Base-by-base conservation (phyloP, 2,113 vertebrate species). In the Ceyx melanurus region DNA sequence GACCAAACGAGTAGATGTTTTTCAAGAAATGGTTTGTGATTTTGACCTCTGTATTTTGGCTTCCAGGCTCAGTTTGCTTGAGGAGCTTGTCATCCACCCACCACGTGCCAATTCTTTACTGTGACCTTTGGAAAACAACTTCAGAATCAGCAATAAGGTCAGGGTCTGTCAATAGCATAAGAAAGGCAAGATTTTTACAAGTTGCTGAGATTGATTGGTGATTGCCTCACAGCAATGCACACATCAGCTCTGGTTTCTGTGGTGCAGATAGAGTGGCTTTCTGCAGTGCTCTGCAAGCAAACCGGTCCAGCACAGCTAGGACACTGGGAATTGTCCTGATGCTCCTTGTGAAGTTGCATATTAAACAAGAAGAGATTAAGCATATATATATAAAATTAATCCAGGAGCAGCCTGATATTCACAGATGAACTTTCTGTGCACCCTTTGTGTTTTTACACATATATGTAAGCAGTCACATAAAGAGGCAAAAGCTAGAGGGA, bases 1-100 rank as follows among this genome's bases (percentile, higher is more conserved):
- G 68, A 87, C 73, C 65, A 64, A 94, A 96, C 81, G 33, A 90
- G 77, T 62, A 88, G 67, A n/a, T 72, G 76, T 61, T 92, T 93
- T 94, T 95, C 73, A 90, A 93, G 29, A 86, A 93, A 87, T 43
- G 82, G 54, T 87, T 91, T 79, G 72, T 89, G 92, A 89, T 87
- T 96, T 92, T 97, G 86, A 85, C 81, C 88, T 92, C 96, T 89
- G 50, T 85, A 75, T 97, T 94, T 88, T 94, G 82, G 40, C 17
- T 77, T 62, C 60, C 22, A 5, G 43, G 73, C 85, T 77, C 82
- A 54, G 45, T 95, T 90, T 93, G 21, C 79, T 80, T 75, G 74
- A 95, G 91, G 86, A 88, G 53, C 64, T 94, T 95, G 90, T 94
- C 61, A 78, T 40, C 62, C 90, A 79, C 91, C 40, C 76, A 37